A percentile compares a stretch with the other conserved stretches of the same genome.
These are phyloP conservation scores for Drosophila subobscura DNA, from an alignment of 1,140 invertebrate genomes.

Conservation along the genomic window DNA sequence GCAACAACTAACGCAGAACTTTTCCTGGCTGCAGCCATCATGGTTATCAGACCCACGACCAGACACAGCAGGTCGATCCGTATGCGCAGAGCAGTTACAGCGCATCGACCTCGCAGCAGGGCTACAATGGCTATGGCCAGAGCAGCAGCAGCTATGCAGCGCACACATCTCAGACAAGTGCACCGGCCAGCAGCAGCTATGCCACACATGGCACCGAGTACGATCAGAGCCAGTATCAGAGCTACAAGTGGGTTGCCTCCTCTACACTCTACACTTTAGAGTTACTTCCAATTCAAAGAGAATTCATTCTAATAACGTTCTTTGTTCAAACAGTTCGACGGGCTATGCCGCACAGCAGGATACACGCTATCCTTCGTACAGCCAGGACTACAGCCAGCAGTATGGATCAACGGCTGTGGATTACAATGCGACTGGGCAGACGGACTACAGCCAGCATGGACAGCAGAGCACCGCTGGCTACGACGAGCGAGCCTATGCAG, in stretches of 20 bases:
- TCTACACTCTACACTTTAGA: neutral
- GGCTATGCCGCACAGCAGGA: slow-evolving; percentile 74
- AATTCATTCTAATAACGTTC: slow-evolving; percentile 4
- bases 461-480: slow-evolving; percentile 55
- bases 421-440: slow-evolving; percentile 73
- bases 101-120: slow-evolving; percentile 58
- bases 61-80: slow-evolving; percentile 76
- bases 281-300: neutral
- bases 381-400: slow-evolving; percentile 80
- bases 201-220: slow-evolving; percentile 67
- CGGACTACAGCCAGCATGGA: slow-evolving; percentile 80
- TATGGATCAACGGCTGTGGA: slow-evolving; percentile 79
- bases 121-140: slow-evolving; percentile 80
- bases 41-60: slow-evolving; percentile 75
- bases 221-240: slow-evolving; percentile 81
- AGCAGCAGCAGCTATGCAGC: slow-evolving; percentile 65
- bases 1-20: slow-evolving; percentile 18
- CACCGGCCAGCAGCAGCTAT: slow-evolving; percentile 70
- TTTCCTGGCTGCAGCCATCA: slow-evolving; percentile 64
- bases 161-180: slow-evolving; percentile 57
- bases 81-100: slow-evolving; percentile 77
- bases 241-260: slow-evolving; percentile 66
- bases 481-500: slow-evolving; percentile 78
- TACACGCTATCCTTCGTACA: slow-evolving; percentile 75
- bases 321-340: slow-evolving; percentile 55